Evolutionary conservation across 2,888 invertebrate genomes (phyloP), one percentile per base, ranked within the genome.

Genomic region (Atrina japonica): DNA sequence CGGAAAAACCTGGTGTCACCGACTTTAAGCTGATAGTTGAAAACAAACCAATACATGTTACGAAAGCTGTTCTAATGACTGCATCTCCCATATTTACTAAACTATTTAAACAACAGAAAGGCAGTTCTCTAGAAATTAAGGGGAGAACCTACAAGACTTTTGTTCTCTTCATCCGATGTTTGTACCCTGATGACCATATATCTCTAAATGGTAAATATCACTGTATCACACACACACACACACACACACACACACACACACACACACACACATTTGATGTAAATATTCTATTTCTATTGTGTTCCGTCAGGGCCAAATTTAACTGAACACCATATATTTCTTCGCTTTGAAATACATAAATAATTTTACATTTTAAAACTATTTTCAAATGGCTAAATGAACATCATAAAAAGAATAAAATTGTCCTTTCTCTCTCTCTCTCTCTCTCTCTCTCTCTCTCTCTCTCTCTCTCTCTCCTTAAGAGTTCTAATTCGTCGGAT

Each of bases 31-130:
- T 55, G 18, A 14, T 55, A 11, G 40, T 55, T 21, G 55, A 30
- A 21, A 25, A 55, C 30, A 55, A 55, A 11, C 16, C 30, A 21
- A 9, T 55, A 29, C 55, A 55, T 18, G 30, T 55, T 0, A 9
- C 35, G 2, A 55, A 55, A 30, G 30, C 11, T 0, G 30, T 55
- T 3, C 9, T 55, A 0, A 55, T 55, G 30, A 35, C 30, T 30
- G 55, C 55, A 1, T 55, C 55, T 9, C 55, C 55, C 1, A 30
- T 55, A n/a, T 55, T 55, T 18, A 35, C n/a, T 35, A 55, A 55
- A 55, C 7, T 55, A 40, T 56, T 56, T 35, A 56, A 56, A 21
- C 35, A 56, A 18, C 30, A 56, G 18, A 56, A 40, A 9, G 40
- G 16, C 18, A 11, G 23, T 21, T 30, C 30, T 18, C n/a, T 56